Conservation (phyloP, 2,113 vertebrate species). For the Dunckerocampus dactyliophorus region DNA sequence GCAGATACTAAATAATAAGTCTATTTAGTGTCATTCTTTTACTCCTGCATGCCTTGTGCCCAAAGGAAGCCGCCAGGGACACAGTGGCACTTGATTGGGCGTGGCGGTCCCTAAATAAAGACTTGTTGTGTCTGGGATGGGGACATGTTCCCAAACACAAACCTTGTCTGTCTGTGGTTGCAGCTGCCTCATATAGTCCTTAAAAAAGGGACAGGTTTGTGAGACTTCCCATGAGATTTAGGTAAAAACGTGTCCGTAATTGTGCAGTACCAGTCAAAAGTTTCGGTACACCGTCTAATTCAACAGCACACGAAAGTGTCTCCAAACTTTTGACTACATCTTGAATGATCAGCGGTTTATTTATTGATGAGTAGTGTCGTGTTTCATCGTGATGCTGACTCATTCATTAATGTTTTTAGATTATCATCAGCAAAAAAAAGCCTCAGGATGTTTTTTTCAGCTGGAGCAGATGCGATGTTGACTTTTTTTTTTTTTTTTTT, state of each 20-base stretch:
- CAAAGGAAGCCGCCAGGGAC: constrained; percentile 42
- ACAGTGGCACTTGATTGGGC: constrained; percentile 57
- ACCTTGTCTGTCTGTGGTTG: constrained; percentile 60
- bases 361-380: background rate
- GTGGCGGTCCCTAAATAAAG: constrained; percentile 61
- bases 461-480: background rate
- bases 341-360: background rate
- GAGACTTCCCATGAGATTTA: constrained; percentile 11
- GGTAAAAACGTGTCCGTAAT: too few relatives aligned
- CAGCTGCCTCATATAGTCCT: constrained; percentile 47
- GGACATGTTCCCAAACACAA: constrained; percentile 57
- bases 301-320: too few relatives aligned
- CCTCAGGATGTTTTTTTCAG: background rate
- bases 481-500: too few relatives aligned
- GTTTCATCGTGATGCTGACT: background rate
- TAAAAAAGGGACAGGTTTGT: constrained; percentile 33
- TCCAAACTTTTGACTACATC: too few relatives aligned
- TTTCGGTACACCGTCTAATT: too few relatives aligned
- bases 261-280: too few relatives aligned
- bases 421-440: constrained; percentile 2
- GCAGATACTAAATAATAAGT: background rate
- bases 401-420: background rate
- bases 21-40: background rate
- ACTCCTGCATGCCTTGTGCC: background rate
- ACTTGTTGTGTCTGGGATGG: constrained; percentile 65